Percentiles rank a stretch among this genome's conserved stretches.
phyloP scores from a whole-genome alignment of 2,113 vertebrate genomes.

The Colaptes auratus region DNA sequence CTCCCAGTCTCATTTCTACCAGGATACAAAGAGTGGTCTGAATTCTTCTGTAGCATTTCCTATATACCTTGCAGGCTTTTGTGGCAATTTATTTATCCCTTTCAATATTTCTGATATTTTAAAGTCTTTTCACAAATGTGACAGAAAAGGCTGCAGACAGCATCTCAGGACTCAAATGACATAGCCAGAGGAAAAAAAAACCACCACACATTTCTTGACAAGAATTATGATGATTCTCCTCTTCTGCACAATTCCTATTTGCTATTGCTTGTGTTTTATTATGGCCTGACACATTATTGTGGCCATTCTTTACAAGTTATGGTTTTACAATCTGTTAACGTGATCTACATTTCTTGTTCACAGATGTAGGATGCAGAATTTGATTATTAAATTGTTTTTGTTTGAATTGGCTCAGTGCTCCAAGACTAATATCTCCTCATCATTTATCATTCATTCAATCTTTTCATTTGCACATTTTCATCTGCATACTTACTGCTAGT shows the following conservation, averaged over 20 bases:
- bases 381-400: not conserved
- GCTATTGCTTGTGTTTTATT: not conserved
- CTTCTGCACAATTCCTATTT: not conserved
- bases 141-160: not conserved
- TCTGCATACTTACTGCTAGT: not conserved
- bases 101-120: not conserved
- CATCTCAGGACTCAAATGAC: not conserved
- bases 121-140: not conserved
- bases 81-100: not conserved
- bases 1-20: not conserved
- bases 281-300: not conserved
- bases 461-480: not conserved
- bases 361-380: not conserved
- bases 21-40: not conserved
- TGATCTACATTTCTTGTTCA: not conserved
- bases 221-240: not conserved
- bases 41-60: not conserved
- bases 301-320: not conserved
- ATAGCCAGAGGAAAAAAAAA: not conserved
- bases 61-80: not conserved
- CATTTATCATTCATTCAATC: not conserved
- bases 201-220: not conserved
- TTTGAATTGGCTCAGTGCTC: not conserved
- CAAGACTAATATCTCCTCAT: not conserved
- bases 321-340: not conserved